phyloP scores from a whole-genome alignment of 2,797 vertebrate genomes.

The Pteropus rufus region DNA sequence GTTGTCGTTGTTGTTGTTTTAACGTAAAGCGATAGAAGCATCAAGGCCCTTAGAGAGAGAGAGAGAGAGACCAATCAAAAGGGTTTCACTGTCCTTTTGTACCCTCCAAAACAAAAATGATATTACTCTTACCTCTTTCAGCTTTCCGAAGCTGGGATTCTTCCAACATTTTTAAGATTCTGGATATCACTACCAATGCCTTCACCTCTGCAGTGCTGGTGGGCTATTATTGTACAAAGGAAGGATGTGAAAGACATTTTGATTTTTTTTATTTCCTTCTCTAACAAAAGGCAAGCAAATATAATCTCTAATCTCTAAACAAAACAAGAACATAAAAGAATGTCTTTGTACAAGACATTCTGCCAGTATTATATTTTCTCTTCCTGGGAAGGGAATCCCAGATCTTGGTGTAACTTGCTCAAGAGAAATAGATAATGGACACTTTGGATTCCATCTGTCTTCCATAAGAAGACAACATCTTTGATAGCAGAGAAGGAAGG shows the following conservation, averaged over 20 bases:
- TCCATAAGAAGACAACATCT: constrained; percentile 20
- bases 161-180: not conserved
- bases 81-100: not conserved
- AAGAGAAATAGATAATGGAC: not conserved
- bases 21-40: not conserved
- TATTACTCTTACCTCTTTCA: not conserved
- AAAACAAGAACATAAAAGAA: not conserved
- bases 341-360: not conserved
- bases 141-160: not conserved
- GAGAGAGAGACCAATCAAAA: not conserved
- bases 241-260: not conserved
- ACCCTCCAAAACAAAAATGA: not conserved
- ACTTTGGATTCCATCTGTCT: not conserved
- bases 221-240: not conserved
- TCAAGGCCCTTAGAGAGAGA: not conserved
- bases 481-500: not conserved
- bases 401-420: not conserved
- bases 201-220: not conserved
- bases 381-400: not conserved
- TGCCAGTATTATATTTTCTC: not conserved
- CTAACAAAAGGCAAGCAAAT: not conserved
- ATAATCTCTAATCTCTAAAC: not conserved
- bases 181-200: not conserved
- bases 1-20: not conserved
- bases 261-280: not conserved